Percentiles rank a stretch among this genome's conserved stretches.
phyloP scores from a whole-genome alignment of 2,797 vertebrate genomes.

The Momotus momota region DNA sequence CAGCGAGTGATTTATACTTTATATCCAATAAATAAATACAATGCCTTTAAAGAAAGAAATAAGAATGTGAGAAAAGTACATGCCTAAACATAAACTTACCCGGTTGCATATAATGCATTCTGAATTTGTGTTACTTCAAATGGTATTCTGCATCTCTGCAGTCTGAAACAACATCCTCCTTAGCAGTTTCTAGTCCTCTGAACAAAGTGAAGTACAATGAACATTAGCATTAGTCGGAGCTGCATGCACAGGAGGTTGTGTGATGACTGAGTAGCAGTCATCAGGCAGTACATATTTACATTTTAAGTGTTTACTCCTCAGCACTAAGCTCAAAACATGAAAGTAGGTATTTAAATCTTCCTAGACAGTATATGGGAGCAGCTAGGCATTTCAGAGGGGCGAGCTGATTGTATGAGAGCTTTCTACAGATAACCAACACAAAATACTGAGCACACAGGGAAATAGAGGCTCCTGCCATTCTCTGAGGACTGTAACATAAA shows the following conservation, averaged over 20 bases:
- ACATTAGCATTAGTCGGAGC: fast-evolving
- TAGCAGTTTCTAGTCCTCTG: background rate
- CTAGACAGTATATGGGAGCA: background rate
- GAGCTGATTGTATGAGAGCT: background rate
- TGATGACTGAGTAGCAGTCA: background rate
- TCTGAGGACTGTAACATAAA: background rate
- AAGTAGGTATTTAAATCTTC: background rate
- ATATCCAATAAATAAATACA: background rate
- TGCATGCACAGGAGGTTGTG: fast-evolving
- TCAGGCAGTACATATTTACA: background rate
- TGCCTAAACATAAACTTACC: fast-evolving
- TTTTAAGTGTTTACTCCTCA: background rate
- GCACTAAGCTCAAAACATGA: background rate
- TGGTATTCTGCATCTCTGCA: background rate
- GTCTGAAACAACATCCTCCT: background rate
- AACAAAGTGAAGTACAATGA: background rate
- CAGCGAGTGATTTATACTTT: background rate
- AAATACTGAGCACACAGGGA: background rate
- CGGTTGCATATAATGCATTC: background rate
- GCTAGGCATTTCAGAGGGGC: background rate
- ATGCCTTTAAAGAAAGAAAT: background rate
- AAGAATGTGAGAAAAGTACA: background rate
- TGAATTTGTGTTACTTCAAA: background rate
- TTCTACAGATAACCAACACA: background rate
- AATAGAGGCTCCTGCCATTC: background rate